A percentile compares a stretch with the other conserved stretches of the same genome.
Evolutionary conservation across 2,888 invertebrate species (phyloP).

Genomic region (Metacarcinus magister): DNA sequence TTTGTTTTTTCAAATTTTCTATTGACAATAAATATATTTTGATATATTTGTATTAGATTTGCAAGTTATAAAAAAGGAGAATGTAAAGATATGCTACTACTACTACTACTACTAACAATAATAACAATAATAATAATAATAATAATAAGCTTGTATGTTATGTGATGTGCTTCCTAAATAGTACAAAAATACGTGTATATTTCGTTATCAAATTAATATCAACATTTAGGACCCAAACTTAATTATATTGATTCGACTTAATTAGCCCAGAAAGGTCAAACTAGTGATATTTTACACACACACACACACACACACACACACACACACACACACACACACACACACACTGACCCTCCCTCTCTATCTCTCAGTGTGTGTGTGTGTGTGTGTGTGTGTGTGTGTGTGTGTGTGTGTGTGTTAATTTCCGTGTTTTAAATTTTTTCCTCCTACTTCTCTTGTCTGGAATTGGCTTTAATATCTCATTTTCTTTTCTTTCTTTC

Average conservation of each 20-base stretch:
- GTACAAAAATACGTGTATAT: not conserved
- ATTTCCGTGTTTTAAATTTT: too few species aligned
- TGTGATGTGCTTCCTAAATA: not conserved
- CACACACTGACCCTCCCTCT: not conserved
- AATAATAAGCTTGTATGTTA: not conserved
- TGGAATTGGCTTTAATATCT: too few species aligned
- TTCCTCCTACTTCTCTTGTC: too few species aligned
- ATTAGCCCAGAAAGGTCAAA: not conserved
- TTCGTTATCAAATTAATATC: not conserved
- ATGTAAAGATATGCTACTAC: not conserved
- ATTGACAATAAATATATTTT: too few species aligned
- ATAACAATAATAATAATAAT: not conserved
- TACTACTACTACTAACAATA: not conserved
- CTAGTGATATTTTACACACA: not conserved
- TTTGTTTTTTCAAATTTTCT: too few species aligned
- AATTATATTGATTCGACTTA: slow-evolving; percentile 14
- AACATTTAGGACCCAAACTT: not conserved
- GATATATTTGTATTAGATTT: too few species aligned
- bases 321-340: not conserved
- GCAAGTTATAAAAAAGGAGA: too few species aligned
- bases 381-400: too few species aligned
- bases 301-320: not conserved
- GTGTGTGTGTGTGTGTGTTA: too few species aligned
- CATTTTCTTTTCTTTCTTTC: too few species aligned
- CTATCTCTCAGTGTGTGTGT: not conserved